Conservation (phyloP, 1,140 invertebrate species). For the Drosophila orena region DNA sequence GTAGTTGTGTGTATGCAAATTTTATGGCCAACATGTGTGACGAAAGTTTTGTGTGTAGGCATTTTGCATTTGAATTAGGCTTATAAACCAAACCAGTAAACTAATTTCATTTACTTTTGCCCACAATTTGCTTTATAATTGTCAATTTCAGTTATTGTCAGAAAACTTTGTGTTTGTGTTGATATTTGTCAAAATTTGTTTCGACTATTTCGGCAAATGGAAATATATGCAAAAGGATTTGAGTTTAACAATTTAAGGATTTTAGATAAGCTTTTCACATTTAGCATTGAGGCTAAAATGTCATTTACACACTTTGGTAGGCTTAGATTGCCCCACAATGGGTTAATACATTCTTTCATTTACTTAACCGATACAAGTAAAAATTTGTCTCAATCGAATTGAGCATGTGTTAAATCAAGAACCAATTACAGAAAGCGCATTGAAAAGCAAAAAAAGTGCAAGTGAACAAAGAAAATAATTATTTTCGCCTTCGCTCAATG, state of each 20-base stretch:
- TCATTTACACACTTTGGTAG: too few relatives aligned
- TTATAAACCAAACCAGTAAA: conserved; percentile 56
- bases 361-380: neutral
- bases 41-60: conserved; percentile 25
- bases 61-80: conserved; percentile 48
- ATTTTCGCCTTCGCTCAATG: conserved; percentile 13
- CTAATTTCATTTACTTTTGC: conserved; percentile 59
- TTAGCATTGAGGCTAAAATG: conserved; percentile 1
- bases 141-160: conserved; percentile 41
- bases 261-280: conserved; percentile 6
- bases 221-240: conserved; percentile 1
- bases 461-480: conserved; percentile 28
- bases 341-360: neutral
- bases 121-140: conserved; percentile 55
- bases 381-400: conserved; percentile 10
- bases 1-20: conserved; percentile 28
- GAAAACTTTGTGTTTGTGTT: conserved; percentile 57
- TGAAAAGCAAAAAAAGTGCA: neutral
- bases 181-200: conserved; percentile 40
- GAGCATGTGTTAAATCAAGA: conserved; percentile 43
- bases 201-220: conserved; percentile 15
- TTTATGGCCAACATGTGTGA: conserved; percentile 34
- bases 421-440: conserved; percentile 31
- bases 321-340: too few relatives aligned
- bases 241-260: conserved; percentile 28